Base-by-base conservation (phyloP, 1,140 invertebrate genomes). In the Saccostrea glomerata region DNA sequence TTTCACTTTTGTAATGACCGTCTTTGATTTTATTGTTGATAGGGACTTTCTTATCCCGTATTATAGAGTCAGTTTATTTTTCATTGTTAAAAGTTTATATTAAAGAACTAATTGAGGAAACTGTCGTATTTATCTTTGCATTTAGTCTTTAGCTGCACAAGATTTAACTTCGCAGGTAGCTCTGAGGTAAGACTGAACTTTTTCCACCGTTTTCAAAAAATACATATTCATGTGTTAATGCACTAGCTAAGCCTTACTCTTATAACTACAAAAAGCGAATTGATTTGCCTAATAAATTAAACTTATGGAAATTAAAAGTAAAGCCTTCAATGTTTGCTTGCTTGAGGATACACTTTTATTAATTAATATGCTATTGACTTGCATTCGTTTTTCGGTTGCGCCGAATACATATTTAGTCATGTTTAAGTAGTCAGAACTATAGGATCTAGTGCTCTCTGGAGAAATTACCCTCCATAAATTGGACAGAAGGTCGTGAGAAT, bases 281-380 rank as follows among this genome's bases (percentile, higher is more conserved):
- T 77, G 70, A 36, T 77, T 77, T 77, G 70, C 23, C 25, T 77
- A 63, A 20, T 63, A 63, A 20, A 63, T 63, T 63, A 63, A 63
- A 63, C 70, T 25, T 77, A 77, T 77, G 70, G 70, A 77, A 77
- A 77, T 77, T 77, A 77, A 77, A 77, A 77, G 70, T 30, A 77
- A 77, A 77, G 36, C 23, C 23, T 2, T 25, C 25, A 77, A 36
- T 77, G 70, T 77, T 77, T 77, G 70, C 15, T 15, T 77, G 70
- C 70, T 77, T 17, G 70, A 17, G 70, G 70, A 77, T 77, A 77
- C 70, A 77, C 25, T 77, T 77, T 77, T 36, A 77, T 77, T 77
- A 77, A 77, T 77, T 77, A 77, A 77, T 77, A 77, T 77, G 70
- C 70, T 77, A 77, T 77, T 77, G 70, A 77, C 70, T 77, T 77